phyloP scores from a whole-genome alignment of 1,140 invertebrate genomes.

The Diachasmimorpha longicaudata region DNA sequence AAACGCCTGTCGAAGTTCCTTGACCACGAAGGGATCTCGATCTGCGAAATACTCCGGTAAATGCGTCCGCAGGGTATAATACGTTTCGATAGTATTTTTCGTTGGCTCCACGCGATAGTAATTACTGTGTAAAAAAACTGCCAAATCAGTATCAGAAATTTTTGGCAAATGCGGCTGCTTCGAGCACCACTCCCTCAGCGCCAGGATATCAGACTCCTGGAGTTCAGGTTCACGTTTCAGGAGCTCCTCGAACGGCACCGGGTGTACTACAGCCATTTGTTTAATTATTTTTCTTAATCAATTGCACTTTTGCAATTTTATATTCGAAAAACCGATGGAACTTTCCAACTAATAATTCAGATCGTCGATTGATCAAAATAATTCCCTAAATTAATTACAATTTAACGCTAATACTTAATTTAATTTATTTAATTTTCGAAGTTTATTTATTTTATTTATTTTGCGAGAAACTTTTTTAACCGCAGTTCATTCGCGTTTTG shows the following conservation, averaged over 20 bases:
- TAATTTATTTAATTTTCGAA: too few species aligned
- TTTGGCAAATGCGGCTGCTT: slow-evolving; percentile 71
- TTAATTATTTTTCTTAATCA: too few species aligned
- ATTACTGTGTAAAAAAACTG: slow-evolving; percentile 71
- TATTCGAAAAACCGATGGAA: too few species aligned
- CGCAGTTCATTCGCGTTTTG: too few species aligned
- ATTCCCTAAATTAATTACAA: too few species aligned
- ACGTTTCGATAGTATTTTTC: slow-evolving; percentile 70
- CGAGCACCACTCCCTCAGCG: slow-evolving; percentile 67
- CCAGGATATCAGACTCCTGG: slow-evolving; percentile 64
- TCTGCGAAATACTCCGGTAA: slow-evolving; percentile 67
- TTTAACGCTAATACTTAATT: too few species aligned
- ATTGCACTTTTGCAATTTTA: too few species aligned
- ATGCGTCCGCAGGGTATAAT: slow-evolving; percentile 69
- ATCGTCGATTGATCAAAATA: too few species aligned
- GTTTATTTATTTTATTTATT: too few species aligned
- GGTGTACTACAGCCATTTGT: background rate
- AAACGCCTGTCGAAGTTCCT: slow-evolving; percentile 58
- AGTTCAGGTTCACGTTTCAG: slow-evolving; percentile 66
- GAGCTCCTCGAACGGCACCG: slow-evolving; percentile 61
- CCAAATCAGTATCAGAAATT: slow-evolving; percentile 65
- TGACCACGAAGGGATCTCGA: slow-evolving; percentile 60
- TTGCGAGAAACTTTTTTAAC: too few species aligned
- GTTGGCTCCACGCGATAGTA: slow-evolving; percentile 68
- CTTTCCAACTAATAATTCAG: too few species aligned